phyloP scores from a whole-genome alignment of 1,140 invertebrate species.

The Procambarus clarkii region DNA sequence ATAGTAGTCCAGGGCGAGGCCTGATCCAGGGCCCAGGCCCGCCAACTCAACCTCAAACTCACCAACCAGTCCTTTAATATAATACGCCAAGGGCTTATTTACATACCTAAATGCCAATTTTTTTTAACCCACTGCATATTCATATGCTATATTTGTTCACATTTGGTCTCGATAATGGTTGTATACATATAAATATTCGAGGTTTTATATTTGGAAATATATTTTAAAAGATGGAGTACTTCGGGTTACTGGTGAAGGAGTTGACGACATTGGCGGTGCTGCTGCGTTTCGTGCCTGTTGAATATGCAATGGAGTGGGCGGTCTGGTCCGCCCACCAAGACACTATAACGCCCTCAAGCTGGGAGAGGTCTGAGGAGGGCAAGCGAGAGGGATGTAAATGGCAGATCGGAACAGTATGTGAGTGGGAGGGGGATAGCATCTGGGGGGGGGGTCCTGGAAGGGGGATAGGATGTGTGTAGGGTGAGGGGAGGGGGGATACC shows the following conservation, averaged over 20 bases:
- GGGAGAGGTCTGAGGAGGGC: not conserved
- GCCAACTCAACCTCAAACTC: not conserved
- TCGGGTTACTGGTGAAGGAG: not conserved
- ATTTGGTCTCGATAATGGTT: too few species aligned
- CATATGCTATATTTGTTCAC: too few species aligned
- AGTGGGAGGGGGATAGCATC: too few species aligned
- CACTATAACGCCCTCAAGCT: slow-evolving; percentile 49
- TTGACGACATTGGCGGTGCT: slow-evolving; percentile 25
- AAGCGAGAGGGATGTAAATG: not conserved
- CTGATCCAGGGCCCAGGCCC: not conserved
- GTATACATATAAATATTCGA: too few species aligned
- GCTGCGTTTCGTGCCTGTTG: slow-evolving; percentile 27
- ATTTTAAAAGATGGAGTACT: not conserved
- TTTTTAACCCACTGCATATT: not conserved
- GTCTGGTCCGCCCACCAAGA: slow-evolving; percentile 51
- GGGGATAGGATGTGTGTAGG: not conserved
- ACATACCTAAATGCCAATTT: not conserved
- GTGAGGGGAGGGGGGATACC: too few species aligned
- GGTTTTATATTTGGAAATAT: too few species aligned
- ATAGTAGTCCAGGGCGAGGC: not conserved
- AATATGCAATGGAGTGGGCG: slow-evolving; percentile 64
- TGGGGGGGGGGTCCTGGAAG: too few species aligned
- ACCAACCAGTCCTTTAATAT: not conserved
- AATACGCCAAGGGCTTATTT: not conserved
- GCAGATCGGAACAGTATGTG: not conserved